Conservation (phyloP, 2,888 invertebrate genomes). For the Pelosia muscerda region DNA sequence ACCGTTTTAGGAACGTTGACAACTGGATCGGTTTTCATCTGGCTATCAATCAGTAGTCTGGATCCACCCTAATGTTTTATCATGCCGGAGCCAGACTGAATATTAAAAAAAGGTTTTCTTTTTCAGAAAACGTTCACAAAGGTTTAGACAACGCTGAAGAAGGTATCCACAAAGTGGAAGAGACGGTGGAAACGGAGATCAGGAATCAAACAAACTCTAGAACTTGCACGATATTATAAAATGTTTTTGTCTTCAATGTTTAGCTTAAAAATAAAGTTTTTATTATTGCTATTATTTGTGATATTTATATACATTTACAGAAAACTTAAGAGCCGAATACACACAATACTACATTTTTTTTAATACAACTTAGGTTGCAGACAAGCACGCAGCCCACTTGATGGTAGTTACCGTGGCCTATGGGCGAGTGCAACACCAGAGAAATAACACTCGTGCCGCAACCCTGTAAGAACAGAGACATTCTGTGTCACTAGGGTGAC, state of each 20-base stretch:
- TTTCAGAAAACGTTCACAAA: slow-evolving; percentile 79
- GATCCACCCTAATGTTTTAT: not conserved
- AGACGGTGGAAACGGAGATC: slow-evolving; percentile 79
- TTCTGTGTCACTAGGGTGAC: no score
- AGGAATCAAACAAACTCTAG: slow-evolving; percentile 82
- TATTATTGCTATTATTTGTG: slow-evolving; percentile 60
- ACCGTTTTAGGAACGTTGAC: no score
- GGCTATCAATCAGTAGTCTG: not conserved
- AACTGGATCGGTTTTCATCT: no score
- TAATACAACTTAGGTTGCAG: no score
- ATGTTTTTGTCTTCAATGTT: slow-evolving; percentile 66
- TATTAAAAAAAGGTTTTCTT: slow-evolving; percentile 15
- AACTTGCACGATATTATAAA: slow-evolving; percentile 83
- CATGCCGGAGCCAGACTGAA: not conserved
- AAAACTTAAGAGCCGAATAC: no score
- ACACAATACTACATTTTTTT: not conserved
- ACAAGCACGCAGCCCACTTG: no score
- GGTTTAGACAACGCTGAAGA: slow-evolving; percentile 77
- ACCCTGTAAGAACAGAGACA: no score
- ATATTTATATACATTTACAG: slow-evolving; percentile 11
- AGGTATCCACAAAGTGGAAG: slow-evolving; percentile 77
- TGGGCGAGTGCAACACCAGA: no score
- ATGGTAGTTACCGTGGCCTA: no score
- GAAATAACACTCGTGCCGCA: no score
- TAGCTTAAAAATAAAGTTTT: slow-evolving; percentile 67